These are phyloP conservation scores for Drosophila falleni DNA, from an alignment of 2,888 invertebrate genomes.

Conservation along the genomic window DNA sequence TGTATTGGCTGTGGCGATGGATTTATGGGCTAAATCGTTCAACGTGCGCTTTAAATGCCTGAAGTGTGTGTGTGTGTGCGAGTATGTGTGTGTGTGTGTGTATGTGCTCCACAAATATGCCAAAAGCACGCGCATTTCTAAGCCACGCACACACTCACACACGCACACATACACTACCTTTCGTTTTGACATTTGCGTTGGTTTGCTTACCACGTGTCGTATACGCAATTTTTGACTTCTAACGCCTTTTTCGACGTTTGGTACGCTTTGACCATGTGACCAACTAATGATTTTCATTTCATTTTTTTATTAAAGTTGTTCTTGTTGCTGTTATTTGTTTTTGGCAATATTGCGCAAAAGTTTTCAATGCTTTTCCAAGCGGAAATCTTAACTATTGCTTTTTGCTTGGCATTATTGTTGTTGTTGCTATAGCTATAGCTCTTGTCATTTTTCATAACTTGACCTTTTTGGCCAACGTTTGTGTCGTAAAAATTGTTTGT, in stretches of 20 bases:
- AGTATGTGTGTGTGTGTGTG: slow-evolving; percentile 8
- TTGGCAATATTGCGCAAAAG: slow-evolving; percentile 43
- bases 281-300: slow-evolving; percentile 24
- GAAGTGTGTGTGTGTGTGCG: slow-evolving; percentile 4
- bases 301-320: slow-evolving; percentile 22
- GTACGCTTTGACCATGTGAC: slow-evolving; percentile 37
- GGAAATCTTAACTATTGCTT: slow-evolving; percentile 47
- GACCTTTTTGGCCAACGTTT: slow-evolving; percentile 68
- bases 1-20: slow-evolving; percentile 72
- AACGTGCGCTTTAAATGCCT: slow-evolving; percentile 47
- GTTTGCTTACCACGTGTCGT: slow-evolving; percentile 51
- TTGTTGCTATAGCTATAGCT: slow-evolving; percentile 2
- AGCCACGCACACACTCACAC: slow-evolving; percentile 26
- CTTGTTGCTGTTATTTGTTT: slow-evolving; percentile 3
- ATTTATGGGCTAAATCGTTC: slow-evolving; percentile 73
- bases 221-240: slow-evolving; percentile 65
- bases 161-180: slow-evolving; percentile 24
- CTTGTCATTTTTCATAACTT: slow-evolving; percentile 66
- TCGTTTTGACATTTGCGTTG: slow-evolving; percentile 53
- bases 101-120: slow-evolving; percentile 65
- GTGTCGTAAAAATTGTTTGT: slow-evolving; percentile 66
- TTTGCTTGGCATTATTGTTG: slow-evolving; percentile 11
- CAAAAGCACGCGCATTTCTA: slow-evolving; percentile 56
- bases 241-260: slow-evolving; percentile 24
- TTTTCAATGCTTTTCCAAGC: slow-evolving; percentile 52